Percentiles rank a stretch among this genome's conserved stretches.
Conservation (phyloP, 1,140 invertebrate species). For the Sycophila sp. region DNA sequence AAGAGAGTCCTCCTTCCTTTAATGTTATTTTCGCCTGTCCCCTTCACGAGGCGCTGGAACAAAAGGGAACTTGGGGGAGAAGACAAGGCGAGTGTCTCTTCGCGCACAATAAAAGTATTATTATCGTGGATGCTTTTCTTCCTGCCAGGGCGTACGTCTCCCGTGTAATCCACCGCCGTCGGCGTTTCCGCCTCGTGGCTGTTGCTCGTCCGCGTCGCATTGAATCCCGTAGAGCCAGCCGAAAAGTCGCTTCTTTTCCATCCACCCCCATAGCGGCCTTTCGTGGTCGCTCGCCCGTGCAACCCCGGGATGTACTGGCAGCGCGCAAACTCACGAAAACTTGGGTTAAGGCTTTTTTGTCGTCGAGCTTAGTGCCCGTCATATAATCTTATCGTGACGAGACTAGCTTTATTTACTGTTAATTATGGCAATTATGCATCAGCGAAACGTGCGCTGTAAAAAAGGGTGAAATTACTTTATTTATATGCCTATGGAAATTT, state of each 20-base stretch:
- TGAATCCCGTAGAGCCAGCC: slow-evolving; percentile 1
- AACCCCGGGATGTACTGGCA: too few species aligned
- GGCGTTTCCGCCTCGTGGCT: slow-evolving; percentile 4
- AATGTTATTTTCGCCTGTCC: not conserved
- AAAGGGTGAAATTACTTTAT: too few species aligned
- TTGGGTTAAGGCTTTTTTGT: too few species aligned
- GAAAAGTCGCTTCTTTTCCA: not conserved
- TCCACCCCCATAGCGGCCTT: too few species aligned
- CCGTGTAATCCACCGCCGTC: slow-evolving; percentile 6
- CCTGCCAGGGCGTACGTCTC: not conserved
- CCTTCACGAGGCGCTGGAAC: not conserved
- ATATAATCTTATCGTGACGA: too few species aligned
- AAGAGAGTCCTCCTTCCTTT: not conserved
- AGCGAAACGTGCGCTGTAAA: too few species aligned
- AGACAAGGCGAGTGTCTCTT: not conserved
- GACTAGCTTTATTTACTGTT: too few species aligned
- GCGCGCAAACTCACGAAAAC: too few species aligned
- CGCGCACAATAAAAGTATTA: slow-evolving; percentile 30
- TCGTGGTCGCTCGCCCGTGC: too few species aligned
- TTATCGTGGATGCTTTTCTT: slow-evolving; percentile 18
- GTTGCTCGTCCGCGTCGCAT: not conserved
- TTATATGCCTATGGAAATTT: too few species aligned
- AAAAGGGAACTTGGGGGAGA: not conserved
- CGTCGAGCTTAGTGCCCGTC: too few species aligned
- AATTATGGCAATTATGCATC: too few species aligned